Conservation (phyloP, 1,140 invertebrate genomes). For the Heterodera carotae region DNA sequence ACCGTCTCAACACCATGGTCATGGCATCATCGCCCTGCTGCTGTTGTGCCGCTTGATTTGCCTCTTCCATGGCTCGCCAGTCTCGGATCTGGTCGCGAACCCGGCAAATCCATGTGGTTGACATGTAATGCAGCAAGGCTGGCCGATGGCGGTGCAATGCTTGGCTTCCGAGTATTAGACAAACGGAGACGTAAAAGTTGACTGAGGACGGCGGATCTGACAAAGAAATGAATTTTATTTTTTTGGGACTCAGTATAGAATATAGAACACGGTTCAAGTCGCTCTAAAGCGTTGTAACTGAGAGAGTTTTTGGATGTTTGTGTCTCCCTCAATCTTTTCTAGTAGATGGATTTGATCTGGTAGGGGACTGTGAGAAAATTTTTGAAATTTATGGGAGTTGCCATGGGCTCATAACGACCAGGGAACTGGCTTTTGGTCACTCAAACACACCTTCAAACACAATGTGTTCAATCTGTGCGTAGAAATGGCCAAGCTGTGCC, state of each 20-base stretch:
- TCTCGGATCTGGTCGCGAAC: conserved; percentile 9
- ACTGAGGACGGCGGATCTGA: conserved; percentile 17
- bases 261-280: too few species aligned
- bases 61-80: not conserved
- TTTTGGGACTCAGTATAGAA: too few species aligned
- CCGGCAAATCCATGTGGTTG: not conserved
- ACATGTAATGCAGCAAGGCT: not conserved
- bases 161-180: conserved; percentile 19
- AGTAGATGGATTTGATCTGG: too few species aligned
- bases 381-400: not conserved
- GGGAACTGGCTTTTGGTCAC: too few species aligned
- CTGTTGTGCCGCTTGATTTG: not conserved
- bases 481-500: conserved; percentile 23
- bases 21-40: not conserved
- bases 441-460: conserved; percentile 31
- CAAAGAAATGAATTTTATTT: not conserved
- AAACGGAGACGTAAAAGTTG: conserved; percentile 27
- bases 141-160: conserved; percentile 11
- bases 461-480: conserved; percentile 16
- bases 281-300: too few species aligned
- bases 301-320: too few species aligned
- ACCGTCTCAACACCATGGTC: not conserved
- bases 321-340: too few species aligned
- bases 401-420: too few species aligned
- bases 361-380: too few species aligned